Evolutionary conservation across 2,888 invertebrate genomes (phyloP).

Genomic region (Sturmia bella): DNA sequence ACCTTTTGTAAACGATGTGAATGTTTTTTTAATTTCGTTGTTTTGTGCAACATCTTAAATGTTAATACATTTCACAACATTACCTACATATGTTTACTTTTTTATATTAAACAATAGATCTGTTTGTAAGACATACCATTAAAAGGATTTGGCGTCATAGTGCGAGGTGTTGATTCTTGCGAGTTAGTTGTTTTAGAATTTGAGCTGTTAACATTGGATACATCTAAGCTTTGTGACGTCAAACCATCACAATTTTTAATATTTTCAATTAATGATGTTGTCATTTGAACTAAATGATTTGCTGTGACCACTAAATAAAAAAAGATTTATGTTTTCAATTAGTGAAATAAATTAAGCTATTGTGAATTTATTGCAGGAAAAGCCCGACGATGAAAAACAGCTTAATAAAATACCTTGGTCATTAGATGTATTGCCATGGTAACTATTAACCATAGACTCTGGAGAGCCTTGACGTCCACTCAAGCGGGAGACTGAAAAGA

Average conservation of each 20-base stretch:
- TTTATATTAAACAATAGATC: too few relatives aligned
- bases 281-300: conserved; percentile 80
- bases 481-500: conserved; percentile 81
- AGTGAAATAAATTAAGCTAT: too few relatives aligned
- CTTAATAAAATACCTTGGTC: conserved; percentile 75
- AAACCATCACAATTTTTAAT: conserved; percentile 80
- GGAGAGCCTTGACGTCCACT: conserved; percentile 84
- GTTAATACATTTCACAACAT: too few relatives aligned
- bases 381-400: too few relatives aligned
- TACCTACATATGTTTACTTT: too few relatives aligned
- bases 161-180: conserved; percentile 80
- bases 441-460: conserved; percentile 88
- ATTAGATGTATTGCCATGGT: conserved; percentile 83
- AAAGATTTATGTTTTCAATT: conserved; percentile 4
- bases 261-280: conserved; percentile 82
- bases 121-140: conserved; percentile 74
- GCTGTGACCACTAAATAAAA: conserved; percentile 71
- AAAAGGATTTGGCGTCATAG: conserved; percentile 80
- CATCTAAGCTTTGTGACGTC: conserved; percentile 86
- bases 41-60: too few relatives aligned
- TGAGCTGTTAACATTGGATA: conserved; percentile 79
- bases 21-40: too few relatives aligned
- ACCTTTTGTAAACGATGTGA: too few relatives aligned
- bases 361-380: too few relatives aligned
- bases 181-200: conserved; percentile 78